Conservation (phyloP, 2,797 vertebrate species). For the Etheostoma nigrum region DNA sequence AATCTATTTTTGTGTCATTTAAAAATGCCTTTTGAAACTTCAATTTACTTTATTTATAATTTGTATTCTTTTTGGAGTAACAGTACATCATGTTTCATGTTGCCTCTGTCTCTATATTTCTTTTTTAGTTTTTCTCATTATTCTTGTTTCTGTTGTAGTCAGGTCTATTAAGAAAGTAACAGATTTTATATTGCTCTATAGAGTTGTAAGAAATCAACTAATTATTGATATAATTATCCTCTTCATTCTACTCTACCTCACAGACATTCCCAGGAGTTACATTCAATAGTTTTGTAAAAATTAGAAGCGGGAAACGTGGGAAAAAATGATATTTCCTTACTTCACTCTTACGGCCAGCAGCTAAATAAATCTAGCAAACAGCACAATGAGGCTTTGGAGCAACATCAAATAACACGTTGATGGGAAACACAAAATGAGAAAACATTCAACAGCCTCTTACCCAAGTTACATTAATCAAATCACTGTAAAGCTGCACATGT, state of each 20-base stretch:
- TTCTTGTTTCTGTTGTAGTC: constrained; percentile 25
- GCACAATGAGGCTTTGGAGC: constrained; percentile 45
- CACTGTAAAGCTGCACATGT: constrained; percentile 22
- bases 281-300: constrained; percentile 58
- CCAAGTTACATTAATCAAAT: constrained; percentile 39
- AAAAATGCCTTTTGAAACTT: constrained; percentile 44
- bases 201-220: constrained; percentile 49
- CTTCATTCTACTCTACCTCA: constrained; percentile 49
- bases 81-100: constrained; percentile 10
- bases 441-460: constrained; percentile 21
- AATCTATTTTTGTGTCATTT: constrained; percentile 37
- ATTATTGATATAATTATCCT: constrained; percentile 57
- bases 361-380: constrained; percentile 48
- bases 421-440: constrained; percentile 39
- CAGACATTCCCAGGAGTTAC: constrained; percentile 59
- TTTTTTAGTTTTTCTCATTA: constrained; percentile 32
- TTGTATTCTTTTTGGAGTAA: constrained; percentile 27
- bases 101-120: neutral
- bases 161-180: constrained; percentile 50
- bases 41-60: constrained; percentile 1
- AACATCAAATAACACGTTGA: constrained; percentile 40
- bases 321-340: constrained; percentile 40
- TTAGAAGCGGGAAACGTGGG: constrained; percentile 35
- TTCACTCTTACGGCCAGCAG: constrained; percentile 17
- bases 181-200: constrained; percentile 58